Evolutionary conservation across 2,113 vertebrate genomes (phyloP).

Genomic region (Vicugna pacos): DNA sequence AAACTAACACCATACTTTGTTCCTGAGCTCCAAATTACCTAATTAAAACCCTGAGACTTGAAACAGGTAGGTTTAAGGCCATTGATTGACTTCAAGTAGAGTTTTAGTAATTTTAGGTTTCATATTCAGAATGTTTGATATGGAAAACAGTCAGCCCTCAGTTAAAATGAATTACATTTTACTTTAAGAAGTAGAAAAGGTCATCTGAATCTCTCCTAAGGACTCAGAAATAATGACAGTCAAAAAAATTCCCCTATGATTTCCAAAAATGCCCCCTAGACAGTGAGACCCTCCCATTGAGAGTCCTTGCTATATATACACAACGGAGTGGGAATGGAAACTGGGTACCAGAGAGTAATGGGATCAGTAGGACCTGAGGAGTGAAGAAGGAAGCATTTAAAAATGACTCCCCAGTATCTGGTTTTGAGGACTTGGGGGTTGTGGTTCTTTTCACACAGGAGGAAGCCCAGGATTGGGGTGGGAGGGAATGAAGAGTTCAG

Average conservation of each 20-base stretch:
- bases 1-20: not conserved
- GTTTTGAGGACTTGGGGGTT: not conserved
- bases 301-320: not conserved
- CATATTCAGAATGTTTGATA: constrained; percentile 3
- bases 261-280: not conserved
- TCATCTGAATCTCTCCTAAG: not conserved
- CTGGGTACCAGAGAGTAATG: too few species aligned
- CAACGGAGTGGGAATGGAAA: not conserved
- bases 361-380: not conserved
- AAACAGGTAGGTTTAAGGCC: not conserved
- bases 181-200: not conserved
- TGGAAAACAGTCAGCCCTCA: not conserved
- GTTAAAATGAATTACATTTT: constrained; percentile 24
- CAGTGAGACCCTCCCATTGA: not conserved
- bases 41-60: constrained; percentile 32
- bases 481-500: not conserved
- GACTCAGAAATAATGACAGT: not conserved
- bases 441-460: not conserved
- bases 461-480: not conserved
- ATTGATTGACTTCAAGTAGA: not conserved
- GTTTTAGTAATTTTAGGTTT: not conserved
- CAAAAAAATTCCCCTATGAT: not conserved
- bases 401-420: not conserved
- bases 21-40: not conserved
- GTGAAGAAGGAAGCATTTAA: not conserved